Conservation (phyloP, 2,113 vertebrate genomes). For the Pseudorasbora parva region DNA sequence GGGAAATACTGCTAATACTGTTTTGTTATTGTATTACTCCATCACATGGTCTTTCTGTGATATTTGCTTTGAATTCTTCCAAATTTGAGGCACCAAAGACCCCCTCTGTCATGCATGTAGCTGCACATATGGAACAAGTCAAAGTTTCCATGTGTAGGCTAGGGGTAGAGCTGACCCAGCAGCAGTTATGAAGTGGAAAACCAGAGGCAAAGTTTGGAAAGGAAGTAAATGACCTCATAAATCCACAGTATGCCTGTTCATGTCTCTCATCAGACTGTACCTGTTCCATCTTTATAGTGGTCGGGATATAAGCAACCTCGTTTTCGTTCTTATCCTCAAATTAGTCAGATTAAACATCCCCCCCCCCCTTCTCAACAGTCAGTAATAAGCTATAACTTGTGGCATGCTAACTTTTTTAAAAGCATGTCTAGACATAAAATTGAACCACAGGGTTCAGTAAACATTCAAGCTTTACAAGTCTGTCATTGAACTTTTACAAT, state of each 20-base stretch:
- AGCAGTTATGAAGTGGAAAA: constrained; percentile 11
- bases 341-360: not conserved
- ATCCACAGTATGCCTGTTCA: not conserved
- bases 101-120: constrained; percentile 5
- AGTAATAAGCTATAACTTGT: too few relatives aligned
- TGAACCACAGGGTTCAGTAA: not conserved
- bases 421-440: too few relatives aligned
- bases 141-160: constrained; percentile 36
- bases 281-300: not conserved
- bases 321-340: not conserved
- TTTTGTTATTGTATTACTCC: not conserved
- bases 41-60: not conserved
- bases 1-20: not conserved
- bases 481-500: too few relatives aligned
- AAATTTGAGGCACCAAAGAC: not conserved
- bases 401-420: too few relatives aligned
- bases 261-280: not conserved
- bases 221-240: constrained; percentile 34
- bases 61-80: not conserved
- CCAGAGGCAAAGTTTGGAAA: not conserved
- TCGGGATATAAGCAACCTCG: not conserved
- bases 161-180: not conserved
- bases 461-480: too few relatives aligned
- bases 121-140: constrained; percentile 41
- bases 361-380: too few relatives aligned